Conservation (phyloP, 37 sponge, comb jelly and placozoan genomes). For the Agelas oroides region DNA sequence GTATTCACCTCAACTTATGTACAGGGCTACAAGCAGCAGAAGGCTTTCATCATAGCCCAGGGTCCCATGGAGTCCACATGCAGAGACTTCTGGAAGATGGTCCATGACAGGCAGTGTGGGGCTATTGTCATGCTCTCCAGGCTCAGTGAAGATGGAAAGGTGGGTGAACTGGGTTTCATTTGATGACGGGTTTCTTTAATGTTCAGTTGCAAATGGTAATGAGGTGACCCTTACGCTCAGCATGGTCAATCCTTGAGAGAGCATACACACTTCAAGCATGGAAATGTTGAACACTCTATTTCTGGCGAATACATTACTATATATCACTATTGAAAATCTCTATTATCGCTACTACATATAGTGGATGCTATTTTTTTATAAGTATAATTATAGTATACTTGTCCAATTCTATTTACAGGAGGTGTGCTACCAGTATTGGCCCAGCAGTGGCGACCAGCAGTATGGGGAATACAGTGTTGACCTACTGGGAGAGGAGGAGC, state of each 20-base stretch:
- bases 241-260: too few relatives aligned
- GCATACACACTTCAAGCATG: too few relatives aligned
- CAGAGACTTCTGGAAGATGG: conserved; percentile 74
- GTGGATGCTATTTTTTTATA: too few relatives aligned
- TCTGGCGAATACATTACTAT: too few relatives aligned
- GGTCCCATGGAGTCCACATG: conserved; percentile 60
- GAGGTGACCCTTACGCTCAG: too few relatives aligned
- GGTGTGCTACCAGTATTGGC: conserved; percentile 80
- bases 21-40: conserved; percentile 75
- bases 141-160: conserved; percentile 56
- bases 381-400: too few relatives aligned
- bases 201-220: too few relatives aligned
- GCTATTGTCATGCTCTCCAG: conserved; percentile 52
- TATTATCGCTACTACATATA: too few relatives aligned
- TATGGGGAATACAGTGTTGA: conserved; percentile 45
- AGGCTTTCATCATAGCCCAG: conserved; percentile 79
- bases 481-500: conserved; percentile 14
- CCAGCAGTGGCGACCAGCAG: conserved; percentile 28
- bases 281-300: too few relatives aligned
- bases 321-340: too few relatives aligned
- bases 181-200: too few relatives aligned
- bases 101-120: conserved; percentile 38
- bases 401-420: conserved; percentile 47
- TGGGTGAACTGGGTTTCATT: too few relatives aligned
- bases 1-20: not conserved